phyloP scores from a whole-genome alignment of 2,113 vertebrate species.

The Dipodomys stephensi region DNA sequence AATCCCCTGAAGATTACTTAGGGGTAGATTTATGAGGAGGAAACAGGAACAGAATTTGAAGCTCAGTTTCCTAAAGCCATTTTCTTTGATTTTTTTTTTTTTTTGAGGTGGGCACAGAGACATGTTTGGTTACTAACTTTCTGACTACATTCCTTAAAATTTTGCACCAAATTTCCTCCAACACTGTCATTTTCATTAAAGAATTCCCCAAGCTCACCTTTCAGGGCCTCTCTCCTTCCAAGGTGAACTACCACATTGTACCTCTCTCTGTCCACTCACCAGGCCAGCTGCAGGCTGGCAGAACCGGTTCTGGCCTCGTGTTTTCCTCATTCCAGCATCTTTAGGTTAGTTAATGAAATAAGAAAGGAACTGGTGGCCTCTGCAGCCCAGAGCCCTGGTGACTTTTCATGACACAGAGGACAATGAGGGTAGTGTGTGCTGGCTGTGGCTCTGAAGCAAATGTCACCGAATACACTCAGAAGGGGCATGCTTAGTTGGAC shows the following conservation, averaged over 20 bases:
- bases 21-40: constrained; percentile 53
- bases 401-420: constrained; percentile 38
- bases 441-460: constrained; percentile 20
- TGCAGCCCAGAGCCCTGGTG: not conserved
- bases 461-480: constrained; percentile 7
- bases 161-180: not conserved
- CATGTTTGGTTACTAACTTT: constrained; percentile 7
- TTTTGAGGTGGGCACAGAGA: not conserved
- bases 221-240: not conserved
- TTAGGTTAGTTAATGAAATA: constrained; percentile 9
- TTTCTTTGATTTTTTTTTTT: constrained; percentile 50
- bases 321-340: not conserved
- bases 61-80: constrained; percentile 55
- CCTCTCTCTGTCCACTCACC: fast-evolving
- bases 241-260: not conserved
- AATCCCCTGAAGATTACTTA: constrained; percentile 48
- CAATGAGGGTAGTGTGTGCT: constrained; percentile 29
- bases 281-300: not conserved
- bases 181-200: not conserved
- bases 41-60: constrained; percentile 34
- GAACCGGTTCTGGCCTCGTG: not conserved
- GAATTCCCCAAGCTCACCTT: not conserved
- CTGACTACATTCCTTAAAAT: not conserved
- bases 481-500: not conserved
- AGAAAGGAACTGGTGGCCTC: not conserved